Base-by-base conservation (phyloP, 2,113 vertebrate species). In the Cephalopholis sonnerati region DNA sequence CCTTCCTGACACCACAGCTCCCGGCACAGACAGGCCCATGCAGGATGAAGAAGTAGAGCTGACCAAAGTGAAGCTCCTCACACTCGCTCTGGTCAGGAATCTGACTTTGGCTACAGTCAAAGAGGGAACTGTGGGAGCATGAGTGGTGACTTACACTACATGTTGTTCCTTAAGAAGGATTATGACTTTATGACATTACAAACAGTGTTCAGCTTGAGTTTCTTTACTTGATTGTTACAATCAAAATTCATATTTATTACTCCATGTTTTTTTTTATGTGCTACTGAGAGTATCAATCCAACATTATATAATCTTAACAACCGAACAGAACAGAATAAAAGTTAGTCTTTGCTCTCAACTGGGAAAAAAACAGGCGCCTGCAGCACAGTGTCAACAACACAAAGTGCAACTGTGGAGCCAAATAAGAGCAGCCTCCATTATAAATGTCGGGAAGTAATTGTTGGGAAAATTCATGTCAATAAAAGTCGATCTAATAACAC, bases 41-140 rank as follows among this genome's bases (percentile, higher is more conserved):
- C 85, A 99, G 98, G 97, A 96, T 1, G 97, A 97, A 7, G 95
- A 97, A 0, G 44, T 96, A 0, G 97, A 98, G 92, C 86, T 87
- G 39, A 97, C 95, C 39, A 99, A 98, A 75, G 95, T 98, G 80
- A 97, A 98, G 85, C 97, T 99, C 75, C 91, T 99, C 84, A 95
- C 97, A 61, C 95, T 99, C 0, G 97, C 97, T 59, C 95, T 99
- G 0, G 97, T 98, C 1, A 95, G 98, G 24, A 99, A 99, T 48
- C 95, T 99, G 3, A 97, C 98, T 0, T 95, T 95, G 84, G 97
- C 97, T 4, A 97, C 99, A 0, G 87, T 99, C 75, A 96, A 97
- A 87, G 98, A 99, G 85, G 98, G 97, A 84, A 98, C 97, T 0
- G 8, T 97, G 80, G 95, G 96, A 70, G 93, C 82, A 27, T 96